Evolutionary conservation across 2,888 invertebrate species (phyloP).

Genomic region (Sinhomidia bicolor): DNA sequence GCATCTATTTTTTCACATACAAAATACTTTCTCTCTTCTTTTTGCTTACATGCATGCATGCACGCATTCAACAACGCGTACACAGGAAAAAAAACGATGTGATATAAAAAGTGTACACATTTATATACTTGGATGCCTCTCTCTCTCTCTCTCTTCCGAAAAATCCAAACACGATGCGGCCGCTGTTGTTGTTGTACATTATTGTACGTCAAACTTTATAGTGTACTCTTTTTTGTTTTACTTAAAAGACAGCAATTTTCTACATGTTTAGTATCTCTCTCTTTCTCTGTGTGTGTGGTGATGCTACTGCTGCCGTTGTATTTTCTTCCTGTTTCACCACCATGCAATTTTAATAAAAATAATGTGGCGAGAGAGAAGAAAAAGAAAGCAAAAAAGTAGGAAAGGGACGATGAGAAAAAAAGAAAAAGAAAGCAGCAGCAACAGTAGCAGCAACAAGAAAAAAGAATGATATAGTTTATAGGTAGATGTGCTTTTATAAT

Average conservation of each 20-base stretch:
- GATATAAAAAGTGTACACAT: no score
- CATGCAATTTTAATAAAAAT: no score
- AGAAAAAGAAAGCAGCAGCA: constrained; percentile 18
- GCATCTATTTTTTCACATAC: not conserved
- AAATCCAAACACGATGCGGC: no score
- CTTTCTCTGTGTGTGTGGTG: not conserved
- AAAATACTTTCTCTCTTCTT: not conserved
- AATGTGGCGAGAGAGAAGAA: not conserved
- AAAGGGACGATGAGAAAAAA: no score
- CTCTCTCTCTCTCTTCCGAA: not conserved
- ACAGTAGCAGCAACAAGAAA: not conserved
- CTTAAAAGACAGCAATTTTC: constrained; percentile 13
- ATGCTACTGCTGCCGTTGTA: not conserved
- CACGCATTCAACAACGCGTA: constrained; percentile 28
- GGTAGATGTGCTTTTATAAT: no score
- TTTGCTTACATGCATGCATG: constrained; percentile 39
- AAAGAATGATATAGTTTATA: not conserved
- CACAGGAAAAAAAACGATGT: not conserved
- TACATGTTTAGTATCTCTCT: no score
- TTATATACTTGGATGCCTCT: not conserved
- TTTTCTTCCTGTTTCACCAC: no score
- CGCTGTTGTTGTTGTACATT: not conserved
- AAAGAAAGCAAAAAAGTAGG: no score
- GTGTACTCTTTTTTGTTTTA: not conserved
- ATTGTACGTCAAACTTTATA: not conserved